Evolutionary conservation across 1,140 invertebrate species (phyloP), one percentile per base, ranked within the genome.

Genomic region (Geopemphigus sp.): DNA sequence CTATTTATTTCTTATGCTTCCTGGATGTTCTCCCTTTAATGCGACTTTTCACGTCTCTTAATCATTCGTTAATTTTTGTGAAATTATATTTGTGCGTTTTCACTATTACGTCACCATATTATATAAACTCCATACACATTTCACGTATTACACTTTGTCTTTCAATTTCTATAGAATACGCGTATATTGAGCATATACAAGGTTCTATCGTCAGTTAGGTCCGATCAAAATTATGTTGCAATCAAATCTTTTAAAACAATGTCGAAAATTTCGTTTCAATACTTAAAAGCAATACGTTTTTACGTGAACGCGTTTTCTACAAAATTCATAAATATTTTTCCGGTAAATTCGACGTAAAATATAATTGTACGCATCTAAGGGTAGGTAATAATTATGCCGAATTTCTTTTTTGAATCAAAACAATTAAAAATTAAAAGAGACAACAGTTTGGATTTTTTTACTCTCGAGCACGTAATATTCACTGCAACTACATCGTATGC

Each of bases 211-310:
- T 45, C 22, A 56, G 4, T 4, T 22, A 10, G 5, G 54, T 47
- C 47, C 39, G 24, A 68, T 68, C 64, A 68, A 68, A 68, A 39
- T 68, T 12, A 68, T 45, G 39, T 47, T 24, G 39, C n/a, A 47
- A 68, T 47, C 47, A 45, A 68, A 47, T 68, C n/a, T 22, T 68
- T 45, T 45, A 45, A 17, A 68, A 3, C 22, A 68, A 68, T 68
- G 39, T 68, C 19, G 10, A n/a, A 56, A 17, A 22, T 22, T 64
- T 32, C 10, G 29, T 32, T 32, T 64, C 12, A 29, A 68, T n/a
- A 68, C 39, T 5, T 45, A 68, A 68, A 68, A 24, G 17, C 5
- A 11, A 47, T 15, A 68, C 24, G 39, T 3, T 22, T 39, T 2
- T 68, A 22, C n/a, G n/a, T n/a, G n/a, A n/a, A n/a, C n/a, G n/a